A percentile compares a stretch with the other conserved stretches of the same genome.
These are phyloP conservation scores for Cosmopolites sordidus DNA, from an alignment of 2,888 invertebrate genomes.

Conservation along the genomic window DNA sequence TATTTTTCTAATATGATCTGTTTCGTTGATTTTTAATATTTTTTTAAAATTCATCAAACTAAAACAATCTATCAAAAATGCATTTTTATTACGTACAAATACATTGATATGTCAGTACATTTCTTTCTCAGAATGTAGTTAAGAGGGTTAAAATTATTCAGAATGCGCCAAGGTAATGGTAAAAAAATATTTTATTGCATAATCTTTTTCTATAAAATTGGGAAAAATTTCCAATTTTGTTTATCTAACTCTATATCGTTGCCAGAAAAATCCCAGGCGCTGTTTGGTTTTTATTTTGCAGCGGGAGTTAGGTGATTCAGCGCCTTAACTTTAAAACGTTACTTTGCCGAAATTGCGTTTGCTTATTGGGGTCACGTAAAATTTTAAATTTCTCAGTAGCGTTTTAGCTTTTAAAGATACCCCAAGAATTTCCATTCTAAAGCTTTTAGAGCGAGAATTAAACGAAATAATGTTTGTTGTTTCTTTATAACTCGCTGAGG, in stretches of 20 bases:
- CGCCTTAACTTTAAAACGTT: conserved; percentile 23
- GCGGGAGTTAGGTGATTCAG: conserved; percentile 22
- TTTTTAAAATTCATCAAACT: too few relatives aligned
- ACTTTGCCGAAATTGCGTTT: conserved; percentile 25
- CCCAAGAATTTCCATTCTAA: neutral
- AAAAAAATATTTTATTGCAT: neutral
- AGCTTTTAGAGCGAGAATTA: neutral
- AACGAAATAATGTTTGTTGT: neutral
- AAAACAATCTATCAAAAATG: too few relatives aligned
- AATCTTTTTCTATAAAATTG: conserved; percentile 1
- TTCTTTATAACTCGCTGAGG: neutral
- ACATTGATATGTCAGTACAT: too few relatives aligned
- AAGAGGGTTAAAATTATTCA: neutral
- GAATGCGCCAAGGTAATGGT: neutral
- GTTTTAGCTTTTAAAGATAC: conserved; percentile 16
- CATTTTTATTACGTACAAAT: too few relatives aligned
- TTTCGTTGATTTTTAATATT: too few relatives aligned
- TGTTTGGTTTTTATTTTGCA: conserved; percentile 22
- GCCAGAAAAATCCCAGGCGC: conserved; percentile 15
- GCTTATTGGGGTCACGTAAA: conserved; percentile 25
- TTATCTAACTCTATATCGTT: conserved; percentile 17
- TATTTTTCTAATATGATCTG: too few relatives aligned
- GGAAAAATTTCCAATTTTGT: conserved; percentile 12
- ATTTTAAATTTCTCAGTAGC: conserved; percentile 22
- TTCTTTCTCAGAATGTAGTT: too few relatives aligned